Evolutionary conservation across 1,140 invertebrate species (phyloP).

Genomic region (Ridgeia piscesae): DNA sequence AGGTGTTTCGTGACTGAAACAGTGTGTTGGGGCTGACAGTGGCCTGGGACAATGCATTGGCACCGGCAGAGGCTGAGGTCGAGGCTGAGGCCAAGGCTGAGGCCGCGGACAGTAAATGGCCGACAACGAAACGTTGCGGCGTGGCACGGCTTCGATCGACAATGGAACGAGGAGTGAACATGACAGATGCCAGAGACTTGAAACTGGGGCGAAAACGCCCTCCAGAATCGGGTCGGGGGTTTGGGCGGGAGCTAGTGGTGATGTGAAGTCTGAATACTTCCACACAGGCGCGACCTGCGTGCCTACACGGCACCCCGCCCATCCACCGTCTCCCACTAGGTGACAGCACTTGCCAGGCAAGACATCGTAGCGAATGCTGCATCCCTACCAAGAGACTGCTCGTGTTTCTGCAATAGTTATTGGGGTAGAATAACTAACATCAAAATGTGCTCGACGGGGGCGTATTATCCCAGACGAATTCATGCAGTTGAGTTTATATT

Average conservation of each 20-base stretch:
- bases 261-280: neutral
- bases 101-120: neutral
- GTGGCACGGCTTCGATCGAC: neutral
- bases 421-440: neutral
- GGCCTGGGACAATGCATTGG: neutral
- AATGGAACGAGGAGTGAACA: neutral
- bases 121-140: neutral
- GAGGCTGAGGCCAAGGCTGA: neutral
- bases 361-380: neutral
- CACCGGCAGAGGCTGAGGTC: neutral
- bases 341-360: neutral
- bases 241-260: neutral
- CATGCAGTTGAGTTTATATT: neutral
- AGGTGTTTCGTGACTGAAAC: neutral
- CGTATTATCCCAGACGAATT: neutral
- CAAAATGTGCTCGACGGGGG: neutral
- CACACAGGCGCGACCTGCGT: neutral
- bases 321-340: neutral
- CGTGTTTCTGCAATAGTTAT: neutral
- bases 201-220: neutral
- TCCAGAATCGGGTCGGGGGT: too few species aligned
- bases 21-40: neutral
- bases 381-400: neutral
- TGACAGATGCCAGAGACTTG: neutral
- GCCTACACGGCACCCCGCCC: neutral